A percentile compares a stretch with the other conserved stretches of the same genome.
These are phyloP conservation scores for Oscarella lobularis DNA, from an alignment of 37 sponge, comb jelly and placozoan species.

Conservation along the genomic window DNA sequence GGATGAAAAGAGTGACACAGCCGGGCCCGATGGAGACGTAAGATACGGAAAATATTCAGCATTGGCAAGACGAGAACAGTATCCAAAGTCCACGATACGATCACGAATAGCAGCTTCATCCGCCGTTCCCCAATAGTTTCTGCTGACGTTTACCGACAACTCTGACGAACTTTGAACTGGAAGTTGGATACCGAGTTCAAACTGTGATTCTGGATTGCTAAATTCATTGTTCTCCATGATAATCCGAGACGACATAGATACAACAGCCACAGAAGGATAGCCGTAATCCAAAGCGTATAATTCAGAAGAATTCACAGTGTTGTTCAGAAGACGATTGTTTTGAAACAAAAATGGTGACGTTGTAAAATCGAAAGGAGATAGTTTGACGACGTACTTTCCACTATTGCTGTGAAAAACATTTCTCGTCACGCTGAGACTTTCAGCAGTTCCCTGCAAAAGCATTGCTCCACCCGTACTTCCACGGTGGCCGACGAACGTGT, in stretches of 20 bases:
- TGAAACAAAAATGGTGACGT: not conserved
- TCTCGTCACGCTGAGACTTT: not conserved
- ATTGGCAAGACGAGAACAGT: not conserved
- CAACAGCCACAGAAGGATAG: not conserved
- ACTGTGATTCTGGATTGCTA: not conserved
- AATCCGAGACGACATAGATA: not conserved
- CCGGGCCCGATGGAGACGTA: not conserved
- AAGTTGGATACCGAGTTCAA: not conserved
- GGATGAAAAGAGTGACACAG: not conserved
- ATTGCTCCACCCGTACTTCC: not conserved
- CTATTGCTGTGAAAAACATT: not conserved
- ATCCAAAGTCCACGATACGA: not conserved
- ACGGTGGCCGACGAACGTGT: not conserved
- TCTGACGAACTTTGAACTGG: not conserved
- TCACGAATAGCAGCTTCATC: not conserved
- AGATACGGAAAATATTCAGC: not conserved
- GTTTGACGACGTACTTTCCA: not conserved
- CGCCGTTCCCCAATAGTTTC: not conserved
- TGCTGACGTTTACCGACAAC: not conserved
- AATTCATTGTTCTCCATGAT: not conserved
- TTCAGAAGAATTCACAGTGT: not conserved
- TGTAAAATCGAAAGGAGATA: not conserved
- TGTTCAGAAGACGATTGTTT: not conserved
- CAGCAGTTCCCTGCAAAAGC: not conserved
- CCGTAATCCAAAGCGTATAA: not conserved